Evolutionary conservation across 2,797 vertebrate genomes (phyloP), one percentile per base, ranked within the genome.

Genomic region (Sebastes baramenuke): DNA sequence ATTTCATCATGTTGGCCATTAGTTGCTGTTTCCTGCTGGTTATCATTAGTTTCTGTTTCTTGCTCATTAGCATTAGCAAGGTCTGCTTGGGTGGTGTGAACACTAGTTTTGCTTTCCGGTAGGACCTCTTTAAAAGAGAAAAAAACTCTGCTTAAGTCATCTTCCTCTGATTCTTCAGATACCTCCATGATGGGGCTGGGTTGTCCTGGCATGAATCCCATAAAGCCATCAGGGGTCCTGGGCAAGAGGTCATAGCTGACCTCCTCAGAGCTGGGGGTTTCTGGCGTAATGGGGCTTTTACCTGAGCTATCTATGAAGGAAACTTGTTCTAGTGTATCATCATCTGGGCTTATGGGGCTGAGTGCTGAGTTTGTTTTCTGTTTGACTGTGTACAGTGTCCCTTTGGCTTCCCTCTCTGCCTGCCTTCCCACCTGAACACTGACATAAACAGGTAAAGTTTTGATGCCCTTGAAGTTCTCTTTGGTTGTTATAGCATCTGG

Each of bases 221-320:
- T 95, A 60, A 98, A 96, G 27, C 96, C 96, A 90, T 99, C 98
- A 0, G 98, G 97, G 38, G 97, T 99, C 94, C 95, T 98, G 84
- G 96, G 96, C 0, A 96, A 98, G 81, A 99, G 98, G 84, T 99
- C 98, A 0, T 99, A 99, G 93, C 98, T 99, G 84, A 99, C 96
- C 94, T 99, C 99, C 92, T 99, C 99, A 42, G 98, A 99, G 92
- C 98, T 99, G 0, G 99, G 99, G 11, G 98, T 99, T 90, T 99
- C 98, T 84, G 98, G 99, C 59, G 99, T 99, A 84, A 99, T 79
- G 77, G 99, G 99, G 89, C 98, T 99, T 97, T 99, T 99, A 55
- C 98, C 98, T 93, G 99, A 99, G 92, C 99, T 99, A 88, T 99
- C 99, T 93, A 99, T 97, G 92, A 99, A 99, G 84, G 98, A 99